Base-by-base conservation (phyloP, 2,888 invertebrate genomes). In the Synanthedon tipuliformis region DNA sequence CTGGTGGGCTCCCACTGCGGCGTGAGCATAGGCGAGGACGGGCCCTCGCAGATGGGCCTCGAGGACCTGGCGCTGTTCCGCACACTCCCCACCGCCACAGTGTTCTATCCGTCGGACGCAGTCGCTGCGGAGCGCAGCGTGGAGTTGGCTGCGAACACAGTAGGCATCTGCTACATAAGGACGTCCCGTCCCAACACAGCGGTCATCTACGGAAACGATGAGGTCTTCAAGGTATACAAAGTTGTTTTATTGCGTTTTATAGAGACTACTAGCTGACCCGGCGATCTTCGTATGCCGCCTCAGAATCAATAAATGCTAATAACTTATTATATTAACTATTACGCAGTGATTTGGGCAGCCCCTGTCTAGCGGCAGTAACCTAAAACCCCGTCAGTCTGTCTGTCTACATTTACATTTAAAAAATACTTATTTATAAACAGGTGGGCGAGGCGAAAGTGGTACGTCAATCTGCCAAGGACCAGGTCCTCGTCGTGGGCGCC, bases 1-100 rank as follows among this genome's bases (percentile, higher is more conserved):
- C 95, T 98, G 78, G 96, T 89, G 56, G 98, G 98, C 0, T 99
- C 99, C 0, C 99, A 99, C 86, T 97, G 96, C 80, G 99, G 99
- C 49, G 94, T 98, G 18, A 97, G 97, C 69, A 99, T 99, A 83
- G 99, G 98, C 40, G 98, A 98, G 86, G 99, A 99, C 85, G 99
- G 99, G 0, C 99, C 99, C 15, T 96, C 96, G 54, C 99, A 99
- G 88, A 99, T 99, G 99, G 99, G 97, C 4, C 89, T 99, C n/a
- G 99, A 99, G 86, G 99, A 99, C 81, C 78, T 99, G 55, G 95
- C 97, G 1, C 90, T 99, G 90, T 99, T 99, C 92, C 91, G 99
- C 48, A 81, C 95, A 4, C 91, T 99, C 60, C 97, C 98, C 53
- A 94, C 94, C 56, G 89, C 91, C 59, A 93, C 92, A 1, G 88